Evolutionary conservation across 2,888 invertebrate species (phyloP), one percentile per base, ranked within the genome.

Genomic region (Alviniconcha strummeri): DNA sequence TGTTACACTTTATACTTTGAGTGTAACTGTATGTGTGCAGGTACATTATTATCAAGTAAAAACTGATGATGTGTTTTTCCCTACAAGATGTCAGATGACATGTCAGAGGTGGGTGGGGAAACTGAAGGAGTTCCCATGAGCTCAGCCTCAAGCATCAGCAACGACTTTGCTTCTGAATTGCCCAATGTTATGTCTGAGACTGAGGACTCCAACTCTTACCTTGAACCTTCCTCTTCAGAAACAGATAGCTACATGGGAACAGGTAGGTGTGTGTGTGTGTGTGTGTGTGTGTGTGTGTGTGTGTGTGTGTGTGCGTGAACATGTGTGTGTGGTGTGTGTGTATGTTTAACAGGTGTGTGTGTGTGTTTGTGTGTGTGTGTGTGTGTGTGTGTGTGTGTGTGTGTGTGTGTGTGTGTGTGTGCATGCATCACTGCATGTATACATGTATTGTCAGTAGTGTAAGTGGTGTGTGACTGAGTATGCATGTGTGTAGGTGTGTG

Each of bases 181-280:
- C 75, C 60, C 17, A 76, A 55, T 17, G 67, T 67, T 11, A 76
- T 74, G 67, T 82, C 82, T 1, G 82, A 75, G 13, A 82, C 75
- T 5, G 82, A 82, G 17, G 82, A 82, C n/a, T 82, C 82, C 11
- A 82, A 82, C 76, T 82, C 82, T 3, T 82, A 36, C 55, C 13
- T 82, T 64, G 82, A 82, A 67, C 82, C 82, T 13, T 82, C 75
- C 5, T 82, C 82, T 9, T 82, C 82, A 36, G 82, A 82, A 54
- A 82, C 82, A 52, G 82, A 82, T 64, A 82, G 82, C 36, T 76
- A 75, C 15, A 15, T 67, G 5, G 80, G 80, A 5, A 71, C 80
- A 80, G 80, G 80, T 80, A 5, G 0, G 55, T 19, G 7, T 8
- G n/a, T 6, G 17, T 19, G 5, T 57, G 57, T 76, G 17, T 54